Evolutionary conservation across 2,888 invertebrate genomes (phyloP).

Genomic region (Agrochola litura): DNA sequence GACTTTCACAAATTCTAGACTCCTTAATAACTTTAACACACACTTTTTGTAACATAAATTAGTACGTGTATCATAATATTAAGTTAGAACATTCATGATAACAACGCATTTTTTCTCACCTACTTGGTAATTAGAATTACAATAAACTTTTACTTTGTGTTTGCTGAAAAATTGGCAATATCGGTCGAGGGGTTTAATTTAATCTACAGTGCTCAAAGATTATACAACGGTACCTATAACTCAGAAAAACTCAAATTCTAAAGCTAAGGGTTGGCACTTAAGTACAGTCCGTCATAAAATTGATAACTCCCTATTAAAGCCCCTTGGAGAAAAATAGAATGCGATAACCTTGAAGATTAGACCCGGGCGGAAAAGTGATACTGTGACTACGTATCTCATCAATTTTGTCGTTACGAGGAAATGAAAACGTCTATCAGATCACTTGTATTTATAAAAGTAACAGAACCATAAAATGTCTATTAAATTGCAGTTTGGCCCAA

Average conservation of each 20-base stretch:
- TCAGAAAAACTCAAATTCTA: conserved; percentile 14
- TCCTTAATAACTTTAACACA: not conserved
- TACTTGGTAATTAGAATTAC: not conserved
- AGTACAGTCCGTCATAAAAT: conserved; percentile 45
- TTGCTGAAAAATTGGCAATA: not conserved
- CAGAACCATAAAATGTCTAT: conserved; percentile 20
- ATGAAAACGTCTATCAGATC: conserved; percentile 14
- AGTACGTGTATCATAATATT: not conserved
- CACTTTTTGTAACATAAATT: conserved; percentile 9
- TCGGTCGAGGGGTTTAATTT: not conserved
- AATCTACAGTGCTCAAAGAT: conserved; percentile 2
- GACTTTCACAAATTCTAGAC: conserved; percentile 7
- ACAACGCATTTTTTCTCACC: conserved; percentile 19
- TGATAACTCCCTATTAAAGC: conserved; percentile 41
- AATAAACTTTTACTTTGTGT: conserved; percentile 18
- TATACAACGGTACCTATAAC: conserved; percentile 10
- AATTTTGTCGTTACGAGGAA: conserved; percentile 11
- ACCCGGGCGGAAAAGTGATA: conserved; percentile 8
- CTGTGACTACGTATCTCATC: not conserved
- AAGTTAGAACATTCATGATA: conserved; percentile 13
- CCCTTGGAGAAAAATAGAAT: conserved; percentile 26
- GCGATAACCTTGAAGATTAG: conserved; percentile 19
- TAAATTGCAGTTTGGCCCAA: not conserved
- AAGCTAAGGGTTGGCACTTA: conserved; percentile 12
- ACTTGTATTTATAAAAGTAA: conserved; percentile 18